Evolutionary conservation across 2,113 vertebrate genomes (phyloP).

Genomic region (Clinocottus analis): DNA sequence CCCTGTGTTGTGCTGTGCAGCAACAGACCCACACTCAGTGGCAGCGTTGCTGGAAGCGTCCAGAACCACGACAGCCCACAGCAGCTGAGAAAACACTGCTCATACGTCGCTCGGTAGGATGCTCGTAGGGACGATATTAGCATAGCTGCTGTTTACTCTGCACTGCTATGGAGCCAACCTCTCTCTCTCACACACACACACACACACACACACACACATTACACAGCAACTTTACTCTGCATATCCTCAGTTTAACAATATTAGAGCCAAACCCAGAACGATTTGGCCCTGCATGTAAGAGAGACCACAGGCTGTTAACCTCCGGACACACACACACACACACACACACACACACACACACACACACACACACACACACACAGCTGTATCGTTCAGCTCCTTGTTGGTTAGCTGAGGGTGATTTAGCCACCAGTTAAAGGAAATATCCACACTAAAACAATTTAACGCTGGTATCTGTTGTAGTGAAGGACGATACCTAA

Average conservation of each 20-base stretch:
- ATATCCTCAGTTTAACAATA: conserved; percentile 62
- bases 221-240: conserved; percentile 47
- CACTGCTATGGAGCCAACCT: conserved; percentile 57
- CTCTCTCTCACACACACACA: conserved; percentile 50
- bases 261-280: conserved; percentile 69
- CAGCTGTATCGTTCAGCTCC: conserved; percentile 27
- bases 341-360: conserved; percentile 5
- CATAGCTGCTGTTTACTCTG: conserved; percentile 74
- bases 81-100: conserved; percentile 77
- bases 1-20: conserved; percentile 55
- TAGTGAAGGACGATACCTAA: not conserved
- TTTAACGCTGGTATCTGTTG: not conserved
- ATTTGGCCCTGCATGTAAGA: conserved; percentile 53
- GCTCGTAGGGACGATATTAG: conserved; percentile 66
- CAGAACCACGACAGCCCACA: conserved; percentile 51
- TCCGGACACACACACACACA: conserved; percentile 34
- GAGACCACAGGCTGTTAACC: conserved; percentile 68
- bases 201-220: conserved; percentile 26
- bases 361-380: conserved; percentile 34
- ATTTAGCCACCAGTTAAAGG: conserved; percentile 7
- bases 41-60: conserved; percentile 44
- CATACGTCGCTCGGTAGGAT: conserved; percentile 60
- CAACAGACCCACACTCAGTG: conserved; percentile 51
- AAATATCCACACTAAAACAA: not conserved
- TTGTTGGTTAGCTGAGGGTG: not conserved